These are phyloP conservation scores for Zygaena filipendulae DNA, from an alignment of 2,888 invertebrate genomes.

Conservation along the genomic window DNA sequence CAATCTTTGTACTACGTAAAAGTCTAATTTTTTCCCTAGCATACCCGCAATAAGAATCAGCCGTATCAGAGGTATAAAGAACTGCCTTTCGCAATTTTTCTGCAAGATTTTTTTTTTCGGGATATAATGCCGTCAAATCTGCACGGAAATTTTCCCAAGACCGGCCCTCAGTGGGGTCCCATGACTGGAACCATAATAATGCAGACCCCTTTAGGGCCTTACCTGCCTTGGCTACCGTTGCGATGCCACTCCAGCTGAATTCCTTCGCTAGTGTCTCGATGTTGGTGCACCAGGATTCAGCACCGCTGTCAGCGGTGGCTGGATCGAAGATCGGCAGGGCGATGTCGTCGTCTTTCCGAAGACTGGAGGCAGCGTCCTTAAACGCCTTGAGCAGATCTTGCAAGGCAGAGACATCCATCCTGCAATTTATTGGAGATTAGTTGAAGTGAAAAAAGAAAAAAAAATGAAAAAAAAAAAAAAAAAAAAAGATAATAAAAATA, in stretches of 20 bases:
- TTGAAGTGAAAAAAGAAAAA: too few species aligned
- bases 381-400: slow-evolving; percentile 4
- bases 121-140: slow-evolving; percentile 10
- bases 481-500: too few species aligned
- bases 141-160: slow-evolving; percentile 15
- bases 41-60: slow-evolving; percentile 17
- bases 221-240: slow-evolving; percentile 17
- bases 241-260: slow-evolving; percentile 14
- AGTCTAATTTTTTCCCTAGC: slow-evolving; percentile 18
- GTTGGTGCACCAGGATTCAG: slow-evolving; percentile 17
- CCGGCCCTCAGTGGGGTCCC: slow-evolving; percentile 9
- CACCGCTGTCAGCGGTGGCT: slow-evolving; percentile 13
- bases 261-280: slow-evolving; percentile 14
- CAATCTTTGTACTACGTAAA: slow-evolving; percentile 11
- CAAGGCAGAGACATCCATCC: too few species aligned
- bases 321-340: slow-evolving; percentile 12
- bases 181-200: slow-evolving; percentile 15
- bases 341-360: slow-evolving; percentile 9
- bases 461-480: too few species aligned
- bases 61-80: slow-evolving; percentile 13
- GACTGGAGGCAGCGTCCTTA: slow-evolving; percentile 6
- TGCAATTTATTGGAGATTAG: too few species aligned
- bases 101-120: slow-evolving; percentile 14
- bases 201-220: slow-evolving; percentile 19
- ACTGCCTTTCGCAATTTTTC: slow-evolving; percentile 16